phyloP scores from a whole-genome alignment of 1,140 invertebrate genomes.

The Megathymus violae region DNA sequence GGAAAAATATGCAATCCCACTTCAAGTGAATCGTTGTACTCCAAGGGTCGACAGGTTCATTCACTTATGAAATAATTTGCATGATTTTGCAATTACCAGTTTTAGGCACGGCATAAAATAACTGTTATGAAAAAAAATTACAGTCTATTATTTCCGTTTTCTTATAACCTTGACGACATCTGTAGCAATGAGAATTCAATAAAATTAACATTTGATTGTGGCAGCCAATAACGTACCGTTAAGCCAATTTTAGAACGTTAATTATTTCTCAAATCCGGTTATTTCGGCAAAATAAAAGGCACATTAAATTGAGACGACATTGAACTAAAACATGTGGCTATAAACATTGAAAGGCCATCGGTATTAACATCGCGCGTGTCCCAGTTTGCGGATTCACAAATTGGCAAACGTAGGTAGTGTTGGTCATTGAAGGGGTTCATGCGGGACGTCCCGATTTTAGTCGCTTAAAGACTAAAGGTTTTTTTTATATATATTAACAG shows the following conservation, averaged over 20 bases:
- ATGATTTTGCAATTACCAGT: too few relatives aligned
- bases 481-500: too few relatives aligned
- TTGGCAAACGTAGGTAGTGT: conserved; percentile 40
- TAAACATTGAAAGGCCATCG: conserved; percentile 74
- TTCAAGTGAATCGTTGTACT: too few relatives aligned
- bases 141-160: conserved; percentile 6
- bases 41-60: too few relatives aligned
- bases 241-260: conserved; percentile 43
- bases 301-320: conserved; percentile 63
- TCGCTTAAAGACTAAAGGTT: too few relatives aligned
- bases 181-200: conserved; percentile 38
- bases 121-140: conserved; percentile 12
- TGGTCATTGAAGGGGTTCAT: conserved; percentile 9
- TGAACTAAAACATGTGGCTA: conserved; percentile 67
- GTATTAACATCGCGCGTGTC: conserved; percentile 72
- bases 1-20: too few relatives aligned
- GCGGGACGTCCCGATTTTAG: conserved; percentile 2
- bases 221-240: conserved; percentile 43
- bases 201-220: conserved; percentile 36
- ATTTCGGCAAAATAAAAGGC: conserved; percentile 48
- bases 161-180: conserved; percentile 18
- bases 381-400: conserved; percentile 65
- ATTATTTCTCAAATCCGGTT: conserved; percentile 51
- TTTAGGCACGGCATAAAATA: conserved; percentile 20
- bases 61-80: too few relatives aligned